phyloP scores from a whole-genome alignment of 2,797 vertebrate genomes.

The Cirrhinus molitorella region DNA sequence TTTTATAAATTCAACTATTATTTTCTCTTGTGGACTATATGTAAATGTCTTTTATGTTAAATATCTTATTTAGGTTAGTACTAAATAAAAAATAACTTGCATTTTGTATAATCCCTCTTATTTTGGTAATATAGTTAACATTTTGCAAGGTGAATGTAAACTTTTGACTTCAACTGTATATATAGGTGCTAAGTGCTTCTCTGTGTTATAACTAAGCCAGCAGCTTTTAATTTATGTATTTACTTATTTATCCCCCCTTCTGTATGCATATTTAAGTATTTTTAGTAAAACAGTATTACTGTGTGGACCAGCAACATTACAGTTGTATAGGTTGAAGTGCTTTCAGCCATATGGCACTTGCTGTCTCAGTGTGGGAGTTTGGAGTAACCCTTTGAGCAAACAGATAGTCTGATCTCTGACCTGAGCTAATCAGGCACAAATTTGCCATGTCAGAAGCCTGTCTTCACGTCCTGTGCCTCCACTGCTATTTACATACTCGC shows the following conservation, averaged over 20 bases:
- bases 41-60: no score
- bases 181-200: not conserved
- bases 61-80: no score
- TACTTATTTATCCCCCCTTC: not conserved
- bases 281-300: not conserved
- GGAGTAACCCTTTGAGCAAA: slow-evolving; percentile 54
- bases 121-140: no score
- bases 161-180: no score
- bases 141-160: no score
- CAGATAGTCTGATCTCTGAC: slow-evolving; percentile 57
- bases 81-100: no score
- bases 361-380: slow-evolving; percentile 35
- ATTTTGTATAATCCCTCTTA: no score
- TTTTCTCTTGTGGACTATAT: no score
- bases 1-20: no score
- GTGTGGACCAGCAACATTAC: not conserved
- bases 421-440: slow-evolving; percentile 61
- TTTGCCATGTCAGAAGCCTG: slow-evolving; percentile 59
- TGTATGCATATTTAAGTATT: not conserved
- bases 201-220: not conserved
- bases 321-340: not conserved
- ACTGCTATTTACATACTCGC: slow-evolving; percentile 33
- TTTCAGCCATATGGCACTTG: not conserved
- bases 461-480: slow-evolving; percentile 22
- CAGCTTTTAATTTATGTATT: not conserved